These are phyloP conservation scores for Apomyelois bistriatella DNA, from an alignment of 2,888 invertebrate species.

Conservation along the genomic window DNA sequence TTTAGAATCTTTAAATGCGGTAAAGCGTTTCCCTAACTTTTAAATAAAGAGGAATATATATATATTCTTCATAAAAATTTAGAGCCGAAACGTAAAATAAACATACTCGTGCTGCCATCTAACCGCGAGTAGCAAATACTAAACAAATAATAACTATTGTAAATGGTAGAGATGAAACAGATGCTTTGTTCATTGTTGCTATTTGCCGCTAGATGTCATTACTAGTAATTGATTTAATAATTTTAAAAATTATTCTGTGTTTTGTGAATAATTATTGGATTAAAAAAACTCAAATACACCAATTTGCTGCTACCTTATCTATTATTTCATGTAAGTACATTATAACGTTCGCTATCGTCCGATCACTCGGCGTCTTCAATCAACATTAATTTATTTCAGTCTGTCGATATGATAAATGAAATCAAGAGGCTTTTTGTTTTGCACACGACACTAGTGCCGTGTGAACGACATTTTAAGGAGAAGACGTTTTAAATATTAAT, in stretches of 20 bases:
- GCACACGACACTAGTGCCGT: constrained; percentile 55
- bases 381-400: constrained; percentile 2
- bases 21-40: too few relatives aligned
- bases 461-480: constrained; percentile 60
- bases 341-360: background rate
- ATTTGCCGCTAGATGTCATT: constrained; percentile 44
- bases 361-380: constrained; percentile 2
- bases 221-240: constrained; percentile 15
- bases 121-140: too few relatives aligned
- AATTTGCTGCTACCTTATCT: background rate
- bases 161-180: background rate
- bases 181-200: constrained; percentile 16
- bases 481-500: too few relatives aligned
- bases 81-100: too few relatives aligned
- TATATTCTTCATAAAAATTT: too few relatives aligned
- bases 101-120: too few relatives aligned
- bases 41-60: too few relatives aligned
- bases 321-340: background rate
- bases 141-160: too few relatives aligned
- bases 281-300: background rate
- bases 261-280: background rate
- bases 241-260: constrained; percentile 11
- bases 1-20: too few relatives aligned
- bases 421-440: constrained; percentile 33
- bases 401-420: constrained; percentile 25